phyloP scores from a whole-genome alignment of 2,888 invertebrate species.

The Rhagonycha lutea region DNA sequence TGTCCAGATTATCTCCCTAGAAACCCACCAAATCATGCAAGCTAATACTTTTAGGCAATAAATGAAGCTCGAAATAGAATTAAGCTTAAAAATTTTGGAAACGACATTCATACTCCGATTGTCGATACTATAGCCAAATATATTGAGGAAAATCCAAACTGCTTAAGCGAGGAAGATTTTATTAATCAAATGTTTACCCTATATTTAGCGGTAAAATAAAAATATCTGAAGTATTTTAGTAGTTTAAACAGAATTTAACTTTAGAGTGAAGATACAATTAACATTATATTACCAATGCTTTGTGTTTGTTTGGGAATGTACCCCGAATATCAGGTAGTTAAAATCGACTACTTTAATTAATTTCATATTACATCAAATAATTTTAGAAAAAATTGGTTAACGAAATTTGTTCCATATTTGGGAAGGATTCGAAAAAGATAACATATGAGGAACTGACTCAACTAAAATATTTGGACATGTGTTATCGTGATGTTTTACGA shows the following conservation, averaged over 20 bases:
- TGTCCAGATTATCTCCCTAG: too few species aligned
- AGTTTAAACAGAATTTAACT: constrained; percentile 13
- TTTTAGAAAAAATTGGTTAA: constrained; percentile 32
- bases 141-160: constrained; percentile 33
- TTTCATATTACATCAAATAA: not conserved
- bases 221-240: not conserved
- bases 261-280: constrained; percentile 46
- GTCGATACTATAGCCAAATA: constrained; percentile 38
- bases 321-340: constrained; percentile 45
- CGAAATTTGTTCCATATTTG: constrained; percentile 41
- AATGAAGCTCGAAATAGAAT: constrained; percentile 4
- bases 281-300: constrained; percentile 36
- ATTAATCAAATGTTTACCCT: constrained; percentile 41
- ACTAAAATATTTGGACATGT: constrained; percentile 43
- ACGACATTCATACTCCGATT: constrained; percentile 15
- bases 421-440: constrained; percentile 17
- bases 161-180: constrained; percentile 35
- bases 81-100: not conserved
- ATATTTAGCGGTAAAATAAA: constrained; percentile 39
- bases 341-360: not conserved
- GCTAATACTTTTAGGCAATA: not conserved
- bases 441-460: constrained; percentile 35
- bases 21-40: too few species aligned
- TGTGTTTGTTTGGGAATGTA: constrained; percentile 47
- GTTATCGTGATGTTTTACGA: constrained; percentile 44